Evolutionary conservation across 2,797 vertebrate species (phyloP), one percentile per base, ranked within the genome.

Genomic region (Myotis findleyi): DNA sequence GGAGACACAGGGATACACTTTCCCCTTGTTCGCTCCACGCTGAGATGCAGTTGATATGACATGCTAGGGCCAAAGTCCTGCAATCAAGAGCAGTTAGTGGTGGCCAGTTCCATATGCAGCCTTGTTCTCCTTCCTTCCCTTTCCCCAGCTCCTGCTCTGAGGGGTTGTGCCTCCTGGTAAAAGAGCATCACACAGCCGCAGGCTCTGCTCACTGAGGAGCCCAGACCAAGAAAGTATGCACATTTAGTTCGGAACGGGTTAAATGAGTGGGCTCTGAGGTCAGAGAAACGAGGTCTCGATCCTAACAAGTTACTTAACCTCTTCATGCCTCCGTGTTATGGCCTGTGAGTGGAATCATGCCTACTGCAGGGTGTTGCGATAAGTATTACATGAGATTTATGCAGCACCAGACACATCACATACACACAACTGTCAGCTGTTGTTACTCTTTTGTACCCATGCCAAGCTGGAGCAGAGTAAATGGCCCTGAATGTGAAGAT

Each of bases 251-350:
- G 49, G 59, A 66, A 49, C 41, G 2, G 36, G 41, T 84, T 84
- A 72, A 83, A 44, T 17, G 18, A 87, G 11, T 55, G 76, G 76
- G 33, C 47, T 59, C 59, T 30, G 30, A 79, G 75, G 44, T 93
- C 59, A 49, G 66, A 89, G 76, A 81, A 94, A 87, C 20, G 68
- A 93, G 36, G 30, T 47, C 87, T 89, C 21, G 51, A 25, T 93
- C 53, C 44, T 88, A 81, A 10, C 51, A 25, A 85, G 68, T 72
- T 88, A 30, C n/a, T 84, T 90, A 41, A 82, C 21, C 30, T 95
- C 94, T 87, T 68, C 66, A 41, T 59, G 72, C 57, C 72, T 95
- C 55, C 6, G 33, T 84, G 84, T 84, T 72, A 80, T 38, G 59
- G 36, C 21, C 76, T 76, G 38, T 92, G 62, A 76, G 21, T 75